Base-by-base conservation (phyloP, 2,797 vertebrate species). In the Adrianichthys oophorus region DNA sequence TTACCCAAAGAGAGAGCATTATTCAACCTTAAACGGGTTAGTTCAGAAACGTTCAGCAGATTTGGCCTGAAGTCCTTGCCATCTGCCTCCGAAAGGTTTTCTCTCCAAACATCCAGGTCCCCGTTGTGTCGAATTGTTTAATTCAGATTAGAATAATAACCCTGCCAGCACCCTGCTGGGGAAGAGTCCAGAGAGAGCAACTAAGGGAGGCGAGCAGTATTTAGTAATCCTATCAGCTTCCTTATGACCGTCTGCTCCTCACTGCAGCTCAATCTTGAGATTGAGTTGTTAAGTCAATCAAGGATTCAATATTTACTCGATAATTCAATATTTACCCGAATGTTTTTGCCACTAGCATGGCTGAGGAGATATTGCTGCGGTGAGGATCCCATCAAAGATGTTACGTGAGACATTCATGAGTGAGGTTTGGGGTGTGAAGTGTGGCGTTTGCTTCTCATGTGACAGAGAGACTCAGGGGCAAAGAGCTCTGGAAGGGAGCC, bases 271-370 rank as follows among this genome's bases (percentile, higher is more conserved):
- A 15, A 32, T 83, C 73, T 67, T 70, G 62, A 70, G 78, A 86
- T 81, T 83, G 76, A 85, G 80, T 68, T 80, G 76, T 84, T 83
- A 74, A 82, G 69, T 85, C 84, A 85, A 85, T 88, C 88, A 82
- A 51, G 63, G 72, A 73, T 83, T 79, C 76, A 86, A 84, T 86
- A 87, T 88, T 88, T 86, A 81, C 81, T 73, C 56, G 63, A 76
- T 43, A 48, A 72, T 83, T 74, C 71, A 80, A 82, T 88, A 87
- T 88, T 89, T 86, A 84, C 79, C 56, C 14, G 70, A 72, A 57
- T 48, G 49, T 75, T 78, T 37, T 76, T 80, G 77, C 59, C 41
- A 63, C 48, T 26, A 1, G 45, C 19, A 29, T 62, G 68, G 71
- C 70, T 42, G 68, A 63, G 67, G 67, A 69, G 67, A 64, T 41